Evolutionary conservation across 2,888 invertebrate genomes (phyloP), one percentile per base, ranked within the genome.

Genomic region (Argyra leucocephala): DNA sequence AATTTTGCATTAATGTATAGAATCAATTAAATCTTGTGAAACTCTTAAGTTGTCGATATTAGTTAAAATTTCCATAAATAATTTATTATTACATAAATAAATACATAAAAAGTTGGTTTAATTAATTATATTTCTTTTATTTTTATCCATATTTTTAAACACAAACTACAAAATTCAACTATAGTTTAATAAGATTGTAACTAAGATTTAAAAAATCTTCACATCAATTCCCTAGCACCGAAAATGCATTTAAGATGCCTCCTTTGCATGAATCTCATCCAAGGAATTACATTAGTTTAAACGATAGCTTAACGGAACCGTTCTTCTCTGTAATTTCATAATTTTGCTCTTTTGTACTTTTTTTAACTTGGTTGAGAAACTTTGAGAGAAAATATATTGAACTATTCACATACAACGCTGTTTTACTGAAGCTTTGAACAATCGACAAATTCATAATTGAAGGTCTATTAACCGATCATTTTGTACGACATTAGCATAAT

Each of bases 241-340:
- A 99, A 99, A 86, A 99, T 99, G 75, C 93, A 93, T 84, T 98
- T 98, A 71, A 99, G 85, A 85, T 99, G 99, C 74, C 89, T 88
- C 96, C 99, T 98, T 81, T 99, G 99, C 98, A 98, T 99, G 71
- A 94, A 90, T 21, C 99, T 98, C 85, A 98, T 98, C 36, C 86
- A 81, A 0, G 98, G 82, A 15, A 99, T 85, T 58, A 99, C 91
- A 64, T 88, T 83, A 0, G 95, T 93, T 81, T 99, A 99, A 0
- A 90, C 86, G 18, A 96, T 82, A 65, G 98, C 99, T 79, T 91
- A 91, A 68, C 98, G 86, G 84, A 99, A 99, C 70, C 97, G 86
- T 78, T 98, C 98, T 78, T 99, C 99, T 21, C 98, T 92, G 77
- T 93, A 96, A 81, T 97, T 79, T 99, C 98, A 80, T 99, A 99